Evolutionary conservation across 2,797 vertebrate genomes (phyloP).

Genomic region (Pangasius djambal): DNA sequence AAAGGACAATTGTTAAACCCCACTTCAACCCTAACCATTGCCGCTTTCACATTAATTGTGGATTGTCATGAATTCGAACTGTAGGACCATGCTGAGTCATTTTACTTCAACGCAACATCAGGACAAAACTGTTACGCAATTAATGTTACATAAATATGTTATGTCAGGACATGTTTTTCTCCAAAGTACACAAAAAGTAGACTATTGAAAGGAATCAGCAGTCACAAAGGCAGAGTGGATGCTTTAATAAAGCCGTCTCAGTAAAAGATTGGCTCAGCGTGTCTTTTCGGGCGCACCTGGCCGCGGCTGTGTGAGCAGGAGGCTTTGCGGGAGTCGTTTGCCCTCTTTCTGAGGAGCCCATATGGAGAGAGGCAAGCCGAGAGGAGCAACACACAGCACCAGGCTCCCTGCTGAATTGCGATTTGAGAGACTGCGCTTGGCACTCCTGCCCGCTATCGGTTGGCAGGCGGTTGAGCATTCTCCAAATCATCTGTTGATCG

Average conservation of each 20-base stretch:
- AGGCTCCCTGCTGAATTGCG: slow-evolving; percentile 57
- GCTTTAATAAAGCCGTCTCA: slow-evolving; percentile 40
- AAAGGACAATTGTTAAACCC: background rate
- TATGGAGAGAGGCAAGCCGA: slow-evolving; percentile 54
- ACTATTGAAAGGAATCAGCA: background rate
- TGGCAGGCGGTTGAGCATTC: slow-evolving; percentile 61
- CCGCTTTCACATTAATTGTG: background rate
- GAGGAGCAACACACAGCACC: slow-evolving; percentile 56
- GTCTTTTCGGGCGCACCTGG: slow-evolving; percentile 42
- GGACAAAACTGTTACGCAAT: background rate
- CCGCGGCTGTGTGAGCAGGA: slow-evolving; percentile 22
- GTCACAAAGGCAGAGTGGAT: background rate
- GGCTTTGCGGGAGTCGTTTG: slow-evolving; percentile 45
- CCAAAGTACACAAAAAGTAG: slow-evolving; percentile 8
- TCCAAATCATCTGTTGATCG: slow-evolving; percentile 68
- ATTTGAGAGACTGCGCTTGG: slow-evolving; percentile 63
- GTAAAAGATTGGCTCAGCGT: slow-evolving; percentile 36
- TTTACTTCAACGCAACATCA: background rate
- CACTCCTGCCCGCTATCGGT: slow-evolving; percentile 61
- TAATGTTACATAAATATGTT: slow-evolving; percentile 19
- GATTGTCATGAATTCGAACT: background rate
- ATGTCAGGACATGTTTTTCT: background rate
- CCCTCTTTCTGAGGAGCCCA: slow-evolving; percentile 52
- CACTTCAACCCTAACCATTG: background rate
- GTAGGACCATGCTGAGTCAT: background rate